Percentiles rank a stretch among this genome's conserved stretches.
These are phyloP conservation scores for Pseudomyrmex pallidus DNA, from an alignment of 1,140 invertebrate species.

Conservation along the genomic window DNA sequence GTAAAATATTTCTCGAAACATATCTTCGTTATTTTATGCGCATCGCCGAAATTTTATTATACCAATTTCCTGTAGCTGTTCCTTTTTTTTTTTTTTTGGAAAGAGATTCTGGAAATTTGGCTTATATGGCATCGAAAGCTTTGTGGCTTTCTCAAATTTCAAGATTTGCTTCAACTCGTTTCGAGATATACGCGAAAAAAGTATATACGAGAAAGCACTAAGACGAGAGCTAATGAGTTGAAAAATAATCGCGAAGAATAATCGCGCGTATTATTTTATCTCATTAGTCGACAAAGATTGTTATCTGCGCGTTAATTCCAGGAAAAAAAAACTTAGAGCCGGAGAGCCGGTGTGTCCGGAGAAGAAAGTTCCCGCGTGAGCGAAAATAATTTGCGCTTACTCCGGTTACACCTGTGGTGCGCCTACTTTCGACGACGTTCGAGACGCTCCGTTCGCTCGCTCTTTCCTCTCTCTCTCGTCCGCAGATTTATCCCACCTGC, in stretches of 20 bases:
- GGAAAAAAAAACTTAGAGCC: constrained; percentile 22
- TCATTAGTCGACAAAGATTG: constrained; percentile 38
- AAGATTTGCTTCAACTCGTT: not conserved
- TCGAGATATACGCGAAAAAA: not conserved
- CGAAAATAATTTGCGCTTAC: constrained; percentile 41
- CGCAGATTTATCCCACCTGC: constrained; percentile 69
- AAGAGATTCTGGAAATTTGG: not conserved
- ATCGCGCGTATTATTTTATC: constrained; percentile 12
- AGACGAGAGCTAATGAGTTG: not conserved
- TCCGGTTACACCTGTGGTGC: constrained; percentile 64
- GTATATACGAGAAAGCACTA: not conserved
- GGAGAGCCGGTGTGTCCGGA: not conserved
- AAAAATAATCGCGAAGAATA: not conserved
- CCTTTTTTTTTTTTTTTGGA: not conserved
- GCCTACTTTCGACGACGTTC: constrained; percentile 57
- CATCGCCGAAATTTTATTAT: too few species aligned
- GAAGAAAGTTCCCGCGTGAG: constrained; percentile 39
- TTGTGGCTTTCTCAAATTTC: not conserved
- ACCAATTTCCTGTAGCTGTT: not conserved
- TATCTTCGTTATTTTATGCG: too few species aligned
- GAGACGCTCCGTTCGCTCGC: not conserved
- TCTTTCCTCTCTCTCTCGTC: not conserved
- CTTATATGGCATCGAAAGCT: not conserved
- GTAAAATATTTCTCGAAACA: too few species aligned
- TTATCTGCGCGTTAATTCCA: constrained; percentile 17